Evolutionary conservation across 2,888 invertebrate species (phyloP).

Genomic region (Sphaeridia pumilis): DNA sequence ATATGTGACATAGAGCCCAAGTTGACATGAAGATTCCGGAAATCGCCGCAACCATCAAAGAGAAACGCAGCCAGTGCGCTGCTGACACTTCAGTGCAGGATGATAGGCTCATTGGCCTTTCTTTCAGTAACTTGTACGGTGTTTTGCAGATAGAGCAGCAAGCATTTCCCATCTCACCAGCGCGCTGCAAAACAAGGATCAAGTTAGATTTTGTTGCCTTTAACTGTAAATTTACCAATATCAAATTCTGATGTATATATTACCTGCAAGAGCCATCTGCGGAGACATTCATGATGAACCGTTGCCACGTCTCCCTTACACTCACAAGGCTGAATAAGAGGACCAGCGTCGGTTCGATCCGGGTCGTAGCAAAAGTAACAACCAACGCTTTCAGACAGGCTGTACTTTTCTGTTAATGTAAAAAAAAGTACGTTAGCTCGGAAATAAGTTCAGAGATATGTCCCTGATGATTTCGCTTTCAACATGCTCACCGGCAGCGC

Average conservation of each 20-base stretch:
- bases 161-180: constrained; percentile 51
- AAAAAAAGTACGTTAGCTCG: too few species aligned
- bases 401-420: constrained; percentile 34
- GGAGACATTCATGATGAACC: constrained; percentile 81
- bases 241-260: constrained; percentile 21
- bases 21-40: constrained; percentile 44
- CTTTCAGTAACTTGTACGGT: constrained; percentile 65
- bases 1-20: constrained; percentile 38
- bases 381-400: constrained; percentile 43
- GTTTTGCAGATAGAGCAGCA: constrained; percentile 77
- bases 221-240: background rate
- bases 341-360: constrained; percentile 58
- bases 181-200: constrained; percentile 46
- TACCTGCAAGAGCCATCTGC: constrained; percentile 81
- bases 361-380: constrained; percentile 90
- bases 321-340: constrained; percentile 76
- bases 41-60: constrained; percentile 64
- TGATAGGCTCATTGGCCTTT: constrained; percentile 40
- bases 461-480: too few species aligned
- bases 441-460: too few species aligned
- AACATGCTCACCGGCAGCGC: too few species aligned
- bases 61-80: constrained; percentile 68
- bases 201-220: background rate
- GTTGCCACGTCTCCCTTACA: constrained; percentile 86
- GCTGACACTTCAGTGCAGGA: constrained; percentile 36